Evolutionary conservation across 2,113 vertebrate genomes (phyloP).

Genomic region (Rallus limicola): DNA sequence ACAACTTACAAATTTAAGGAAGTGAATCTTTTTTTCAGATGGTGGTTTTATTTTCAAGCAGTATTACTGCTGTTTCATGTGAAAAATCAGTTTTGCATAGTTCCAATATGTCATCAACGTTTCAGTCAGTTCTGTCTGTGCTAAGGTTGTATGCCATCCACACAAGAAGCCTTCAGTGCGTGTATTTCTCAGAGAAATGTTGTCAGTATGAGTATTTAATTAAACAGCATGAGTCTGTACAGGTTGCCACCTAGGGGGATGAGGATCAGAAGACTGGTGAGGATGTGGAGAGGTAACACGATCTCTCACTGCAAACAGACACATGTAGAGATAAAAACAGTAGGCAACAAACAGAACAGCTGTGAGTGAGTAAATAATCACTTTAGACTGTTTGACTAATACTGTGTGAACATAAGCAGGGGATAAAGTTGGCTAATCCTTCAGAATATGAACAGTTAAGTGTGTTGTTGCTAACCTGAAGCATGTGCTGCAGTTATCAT

Average conservation of each 20-base stretch:
- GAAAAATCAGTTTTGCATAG: background rate
- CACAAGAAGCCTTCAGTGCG: background rate
- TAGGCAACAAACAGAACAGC: background rate
- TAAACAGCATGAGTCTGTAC: background rate
- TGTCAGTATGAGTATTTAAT: background rate
- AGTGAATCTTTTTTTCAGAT: background rate
- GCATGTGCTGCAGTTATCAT: background rate
- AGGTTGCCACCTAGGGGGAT: background rate
- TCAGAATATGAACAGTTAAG: background rate
- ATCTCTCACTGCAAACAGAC: background rate
- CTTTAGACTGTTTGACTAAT: background rate
- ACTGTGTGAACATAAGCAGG: background rate
- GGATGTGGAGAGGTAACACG: background rate
- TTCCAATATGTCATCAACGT: background rate
- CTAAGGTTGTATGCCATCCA: background rate
- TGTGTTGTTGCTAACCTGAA: background rate
- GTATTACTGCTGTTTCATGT: background rate
- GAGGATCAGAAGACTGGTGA: background rate
- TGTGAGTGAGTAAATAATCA: background rate
- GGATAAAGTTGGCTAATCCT: background rate
- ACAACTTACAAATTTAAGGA: background rate
- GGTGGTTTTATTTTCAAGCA: background rate
- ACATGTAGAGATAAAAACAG: background rate
- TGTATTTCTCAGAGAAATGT: background rate
- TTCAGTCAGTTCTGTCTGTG: background rate